Base-by-base conservation (phyloP, 2,797 vertebrate species). In the Gobionotothen gibberifrons region DNA sequence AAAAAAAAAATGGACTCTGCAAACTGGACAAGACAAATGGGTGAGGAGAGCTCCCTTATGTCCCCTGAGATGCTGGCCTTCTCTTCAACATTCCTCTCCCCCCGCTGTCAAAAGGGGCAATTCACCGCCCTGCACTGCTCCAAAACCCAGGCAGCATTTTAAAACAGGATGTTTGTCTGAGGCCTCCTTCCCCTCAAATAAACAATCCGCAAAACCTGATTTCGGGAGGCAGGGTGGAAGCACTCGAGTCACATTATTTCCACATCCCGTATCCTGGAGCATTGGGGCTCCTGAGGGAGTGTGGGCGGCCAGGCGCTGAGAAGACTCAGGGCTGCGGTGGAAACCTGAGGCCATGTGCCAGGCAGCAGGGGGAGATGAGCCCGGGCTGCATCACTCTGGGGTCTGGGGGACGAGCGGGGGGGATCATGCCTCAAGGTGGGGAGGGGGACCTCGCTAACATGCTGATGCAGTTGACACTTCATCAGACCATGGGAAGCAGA, bases 161-260 rank as follows among this genome's bases (percentile, higher is more conserved):
- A 93, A 96, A 97, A 96, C 96, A 97, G 96, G 96, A 97, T 96
- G 96, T 96, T 96, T 96, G 95, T 94, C 94, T 89, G 94, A 95
- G 93, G 95, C 94, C 93, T 95, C 94, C 94, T 95, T 95, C 93
- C 94, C 95, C 95, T 96, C 95, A 96, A 95, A 97, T 96, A 97
- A 98, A 97, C 96, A 97, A 96, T 95, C 95, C 92, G 90, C 93
- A 94, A 93, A 94, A 94, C 92, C 95, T 96, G 93, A 94, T 95
- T 96, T 93, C 83, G 92, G 93, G 93, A 95, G 94, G 94, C 92
- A 90, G 90, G 92, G 94, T 94, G 95, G 95, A 95, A 95, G 93
- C 88, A 90, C 93, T 92, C 69, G 22, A 94, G 92, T 87, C 74
- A 79, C 93, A 92, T 92, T 90, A 92, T 93, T 95, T 94, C 94